Conservation (phyloP, 2,113 vertebrate genomes). For the rat (Rattus norvegicus) region GRCr8 NC_086039.1:128210501-128211000, state of each 20-base stretch:
- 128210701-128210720: slow-evolving; percentile 17
- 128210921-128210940: not conserved
- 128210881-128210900: not conserved
- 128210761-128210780: not conserved
- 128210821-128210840: not conserved
- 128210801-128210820: not conserved
- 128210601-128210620: not conserved
- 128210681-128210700: not conserved
- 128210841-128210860: not conserved
- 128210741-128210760: slow-evolving; percentile 25
- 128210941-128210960: not conserved
- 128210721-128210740: not conserved
- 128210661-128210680: not conserved
- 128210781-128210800: not conserved
- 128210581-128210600: not conserved
- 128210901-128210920: not conserved
- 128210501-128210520: too few species aligned
- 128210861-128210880: not conserved
- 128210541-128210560: too few species aligned
- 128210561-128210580: too few species aligned
- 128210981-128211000: not conserved
- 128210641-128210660: slow-evolving; percentile 19
- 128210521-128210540: too few species aligned
- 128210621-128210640: not conserved
- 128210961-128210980: not conserved